Conservation (phyloP, 1,140 invertebrate species). For the Drosophila dunni region DNA sequence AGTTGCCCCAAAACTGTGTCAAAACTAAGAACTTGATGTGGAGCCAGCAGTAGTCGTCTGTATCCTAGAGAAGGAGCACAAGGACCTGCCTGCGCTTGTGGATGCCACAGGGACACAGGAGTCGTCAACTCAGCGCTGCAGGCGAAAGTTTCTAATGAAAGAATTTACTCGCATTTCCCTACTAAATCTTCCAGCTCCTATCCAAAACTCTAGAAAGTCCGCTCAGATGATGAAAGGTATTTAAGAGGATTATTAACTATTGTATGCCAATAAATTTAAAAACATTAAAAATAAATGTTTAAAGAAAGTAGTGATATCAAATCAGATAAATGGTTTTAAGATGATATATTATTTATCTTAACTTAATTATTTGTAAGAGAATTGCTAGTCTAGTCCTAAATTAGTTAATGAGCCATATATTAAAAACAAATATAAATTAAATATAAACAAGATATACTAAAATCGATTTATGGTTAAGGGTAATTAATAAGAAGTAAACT, state of each 20-base stretch:
- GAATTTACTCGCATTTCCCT: conserved; percentile 22
- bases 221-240: not conserved
- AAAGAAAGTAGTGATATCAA: too few relatives aligned
- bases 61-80: not conserved
- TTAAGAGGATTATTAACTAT: not conserved
- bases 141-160: conserved; percentile 46
- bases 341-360: not conserved
- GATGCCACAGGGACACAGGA: not conserved
- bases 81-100: not conserved
- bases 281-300: too few relatives aligned
- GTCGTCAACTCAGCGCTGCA: not conserved
- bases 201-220: not conserved
- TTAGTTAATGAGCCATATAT: too few relatives aligned
- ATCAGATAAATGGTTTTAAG: too few relatives aligned
- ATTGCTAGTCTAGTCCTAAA: too few relatives aligned
- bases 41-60: not conserved
- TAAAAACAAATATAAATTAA: too few relatives aligned
- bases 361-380: too few relatives aligned
- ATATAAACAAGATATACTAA: too few relatives aligned
- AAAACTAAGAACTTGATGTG: conserved; percentile 59
- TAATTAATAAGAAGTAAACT: too few relatives aligned
- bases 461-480: too few relatives aligned
- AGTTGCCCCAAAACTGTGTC: conserved; percentile 74
- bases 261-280: not conserved
- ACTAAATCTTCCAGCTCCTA: not conserved